Evolutionary conservation across 2,888 invertebrate genomes (phyloP), one percentile per base, ranked within the genome.

Genomic region (Xiphydria camelus): DNA sequence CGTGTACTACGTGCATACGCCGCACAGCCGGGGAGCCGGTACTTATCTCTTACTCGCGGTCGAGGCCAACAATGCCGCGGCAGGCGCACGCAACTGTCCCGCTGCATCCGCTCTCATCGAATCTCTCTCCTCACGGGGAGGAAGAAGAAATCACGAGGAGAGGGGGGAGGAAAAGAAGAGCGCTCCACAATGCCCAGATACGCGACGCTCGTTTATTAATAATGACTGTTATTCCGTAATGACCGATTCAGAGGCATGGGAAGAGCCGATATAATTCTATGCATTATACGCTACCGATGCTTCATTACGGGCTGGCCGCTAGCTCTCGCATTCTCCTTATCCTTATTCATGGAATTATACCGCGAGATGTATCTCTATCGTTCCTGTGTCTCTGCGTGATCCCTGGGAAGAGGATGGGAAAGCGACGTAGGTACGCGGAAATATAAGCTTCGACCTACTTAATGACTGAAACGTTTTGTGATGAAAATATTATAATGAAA

Each of bases 201-300:
- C 18, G 39, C 55, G 61, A 57, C 56, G 51, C 63, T 63, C 65
- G 65, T 61, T 62, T 68, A 68, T 70, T 70, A 68, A 69, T 75
- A 75, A 75, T 75, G 73, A 75, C 74, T 71, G 75, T 71, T 71
- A 72, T 73, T 66, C 62, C 51, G 61, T 74, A 73, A 74, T 73
- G 69, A 73, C 70, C 68, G 68, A 74, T 71, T 65, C 66, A 60
- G 68, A n/a, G 61, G 59, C 73, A 68, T 73, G 74, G 74, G 74
- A 75, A 75, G 64, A 61, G 63, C 68, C 73, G 71, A 75, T 75
- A n/a, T n/a, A 74, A 75, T 75, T 70, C 66, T 71, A 75, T 70
- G 72, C 61, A 75, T 75, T 75, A 75, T 41, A 18, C 45, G 44
- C 43, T 49, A 41, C 61, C 64, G 63, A 70, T 66, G 66, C 59